A percentile compares a stretch with the other conserved stretches of the same genome.
Evolutionary conservation across 2,888 invertebrate genomes (phyloP).

Genomic region (Graphium colonna): DNA sequence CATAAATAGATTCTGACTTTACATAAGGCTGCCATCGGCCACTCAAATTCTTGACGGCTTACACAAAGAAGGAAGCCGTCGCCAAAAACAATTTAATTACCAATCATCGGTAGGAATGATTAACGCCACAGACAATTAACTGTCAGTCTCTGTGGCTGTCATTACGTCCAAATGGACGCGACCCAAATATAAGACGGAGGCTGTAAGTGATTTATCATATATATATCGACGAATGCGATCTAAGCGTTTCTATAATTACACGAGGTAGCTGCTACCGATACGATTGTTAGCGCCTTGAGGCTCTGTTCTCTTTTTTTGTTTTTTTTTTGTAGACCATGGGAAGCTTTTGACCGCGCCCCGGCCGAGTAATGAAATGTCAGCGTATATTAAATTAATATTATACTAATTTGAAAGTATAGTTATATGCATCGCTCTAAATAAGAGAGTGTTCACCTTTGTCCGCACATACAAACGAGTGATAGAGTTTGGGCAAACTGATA

Average conservation of each 20-base stretch:
- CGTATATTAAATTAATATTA: conserved; percentile 20
- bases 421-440: no score
- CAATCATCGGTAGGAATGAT: conserved; percentile 45
- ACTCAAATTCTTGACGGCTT: background rate
- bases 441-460: no score
- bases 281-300: conserved; percentile 52
- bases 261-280: conserved; percentile 54
- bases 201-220: conserved; percentile 35
- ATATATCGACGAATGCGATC: conserved; percentile 35
- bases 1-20: background rate
- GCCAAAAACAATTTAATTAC: conserved; percentile 47
- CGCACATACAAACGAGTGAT: no score
- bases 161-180: conserved; percentile 28
- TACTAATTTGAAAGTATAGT: background rate
- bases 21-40: background rate
- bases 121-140: conserved; percentile 51
- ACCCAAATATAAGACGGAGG: conserved; percentile 15
- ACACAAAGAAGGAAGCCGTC: conserved; percentile 24
- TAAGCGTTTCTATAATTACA: conserved; percentile 35
- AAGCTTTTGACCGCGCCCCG: conserved; percentile 25
- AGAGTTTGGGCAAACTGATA: no score
- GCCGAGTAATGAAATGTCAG: conserved; percentile 36
- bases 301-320: conserved; percentile 33
- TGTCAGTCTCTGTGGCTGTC: conserved; percentile 22
- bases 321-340: conserved; percentile 32